These are phyloP conservation scores for Phoeniculus purpureus DNA, from an alignment of 2,797 vertebrate genomes.

Conservation along the genomic window DNA sequence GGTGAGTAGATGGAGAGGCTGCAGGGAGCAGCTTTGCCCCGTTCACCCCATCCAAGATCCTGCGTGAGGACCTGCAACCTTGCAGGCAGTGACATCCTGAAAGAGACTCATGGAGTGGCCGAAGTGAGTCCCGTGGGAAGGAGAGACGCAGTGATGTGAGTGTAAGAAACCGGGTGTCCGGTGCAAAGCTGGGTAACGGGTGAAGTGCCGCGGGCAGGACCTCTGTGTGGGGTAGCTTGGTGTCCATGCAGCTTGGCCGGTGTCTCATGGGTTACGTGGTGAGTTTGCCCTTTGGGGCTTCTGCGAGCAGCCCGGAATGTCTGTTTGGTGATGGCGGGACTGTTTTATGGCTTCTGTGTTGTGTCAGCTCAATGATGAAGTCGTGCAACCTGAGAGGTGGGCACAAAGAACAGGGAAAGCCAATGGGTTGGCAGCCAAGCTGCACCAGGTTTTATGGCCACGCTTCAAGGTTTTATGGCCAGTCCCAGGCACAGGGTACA, in stretches of 20 bases:
- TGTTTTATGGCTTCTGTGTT: not conserved
- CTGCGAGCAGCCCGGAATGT: accelerated
- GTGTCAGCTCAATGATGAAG: not conserved
- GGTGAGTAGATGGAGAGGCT: not conserved
- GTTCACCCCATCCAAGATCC: accelerated
- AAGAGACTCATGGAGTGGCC: not conserved
- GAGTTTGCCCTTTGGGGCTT: accelerated
- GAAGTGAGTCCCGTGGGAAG: accelerated
- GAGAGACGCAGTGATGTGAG: accelerated
- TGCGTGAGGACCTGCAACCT: accelerated
- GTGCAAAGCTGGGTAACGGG: accelerated
- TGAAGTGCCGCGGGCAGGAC: accelerated
- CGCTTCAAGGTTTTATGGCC: not conserved
- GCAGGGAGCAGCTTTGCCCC: not conserved
- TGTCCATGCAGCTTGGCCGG: accelerated
- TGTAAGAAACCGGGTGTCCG: accelerated
- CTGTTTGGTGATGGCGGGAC: accelerated
- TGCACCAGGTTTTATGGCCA: accelerated
- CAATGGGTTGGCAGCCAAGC: not conserved
- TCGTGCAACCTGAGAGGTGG: not conserved
- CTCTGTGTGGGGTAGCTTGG: not conserved
- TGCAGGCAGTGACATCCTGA: accelerated
- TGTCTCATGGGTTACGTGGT: not conserved
- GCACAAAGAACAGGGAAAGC: accelerated
- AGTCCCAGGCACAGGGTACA: too few species aligned